phyloP scores from a whole-genome alignment of 2,888 invertebrate species.

The Eupithecia subfuscata region DNA sequence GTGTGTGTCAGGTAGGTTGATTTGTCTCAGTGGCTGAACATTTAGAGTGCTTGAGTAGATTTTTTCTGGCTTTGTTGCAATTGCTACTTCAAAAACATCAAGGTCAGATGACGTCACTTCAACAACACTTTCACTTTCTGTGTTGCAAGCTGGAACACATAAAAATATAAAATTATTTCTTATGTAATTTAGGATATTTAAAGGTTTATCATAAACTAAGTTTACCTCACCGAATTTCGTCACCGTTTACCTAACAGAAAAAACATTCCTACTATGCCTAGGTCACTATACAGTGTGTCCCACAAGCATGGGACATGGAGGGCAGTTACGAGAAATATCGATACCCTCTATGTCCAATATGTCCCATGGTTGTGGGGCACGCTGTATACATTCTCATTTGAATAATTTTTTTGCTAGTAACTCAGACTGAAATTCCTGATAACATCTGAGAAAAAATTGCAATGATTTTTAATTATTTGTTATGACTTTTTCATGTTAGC shows the following conservation, averaged over 20 bases:
- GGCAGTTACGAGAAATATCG: too few species aligned
- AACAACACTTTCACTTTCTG: slow-evolving; percentile 59
- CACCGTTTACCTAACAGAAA: too few species aligned
- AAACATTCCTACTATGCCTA: not conserved
- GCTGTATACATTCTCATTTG: not conserved
- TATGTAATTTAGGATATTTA: not conserved
- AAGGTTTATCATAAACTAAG: not conserved
- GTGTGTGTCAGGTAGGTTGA: slow-evolving; percentile 79
- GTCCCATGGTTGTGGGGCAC: too few species aligned
- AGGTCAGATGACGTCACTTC: slow-evolving; percentile 63
- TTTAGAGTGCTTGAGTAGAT: slow-evolving; percentile 71
- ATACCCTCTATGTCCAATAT: too few species aligned
- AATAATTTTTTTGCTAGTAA: not conserved
- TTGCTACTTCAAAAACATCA: slow-evolving; percentile 66
- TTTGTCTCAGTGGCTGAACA: slow-evolving; percentile 76
- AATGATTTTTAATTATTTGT: not conserved
- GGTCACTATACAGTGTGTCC: not conserved
- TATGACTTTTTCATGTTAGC: slow-evolving; percentile 13
- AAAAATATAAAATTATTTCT: slow-evolving; percentile 25
- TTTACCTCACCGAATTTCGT: too few species aligned
- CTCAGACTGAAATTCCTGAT: not conserved
- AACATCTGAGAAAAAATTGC: not conserved
- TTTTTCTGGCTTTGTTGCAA: slow-evolving; percentile 65
- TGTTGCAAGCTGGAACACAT: slow-evolving; percentile 72
- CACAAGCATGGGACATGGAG: too few species aligned